Evolutionary conservation across 2,797 vertebrate species (phyloP).

Genomic region (Pogoniulus pusillus): DNA sequence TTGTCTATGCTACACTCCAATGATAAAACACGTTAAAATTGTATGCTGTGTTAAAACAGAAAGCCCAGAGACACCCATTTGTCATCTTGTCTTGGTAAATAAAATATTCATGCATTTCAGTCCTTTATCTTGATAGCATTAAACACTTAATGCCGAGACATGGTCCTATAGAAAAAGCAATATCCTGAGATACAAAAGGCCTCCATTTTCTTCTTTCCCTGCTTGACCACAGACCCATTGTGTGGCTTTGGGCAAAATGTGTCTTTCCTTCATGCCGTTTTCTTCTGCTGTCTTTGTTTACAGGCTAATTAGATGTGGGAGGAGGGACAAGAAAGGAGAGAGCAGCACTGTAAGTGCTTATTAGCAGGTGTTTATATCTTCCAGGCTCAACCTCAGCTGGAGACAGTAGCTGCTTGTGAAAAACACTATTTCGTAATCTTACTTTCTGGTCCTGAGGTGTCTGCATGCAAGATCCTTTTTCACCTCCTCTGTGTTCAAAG

Average conservation of each 20-base stretch:
- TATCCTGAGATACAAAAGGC: not conserved
- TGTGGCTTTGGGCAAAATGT: not conserved
- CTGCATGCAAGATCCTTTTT: not conserved
- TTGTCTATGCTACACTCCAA: not conserved
- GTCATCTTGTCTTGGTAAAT: not conserved
- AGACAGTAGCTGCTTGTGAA: not conserved
- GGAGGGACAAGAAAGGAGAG: not conserved
- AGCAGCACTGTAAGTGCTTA: not conserved
- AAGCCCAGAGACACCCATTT: not conserved
- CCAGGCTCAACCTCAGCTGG: not conserved
- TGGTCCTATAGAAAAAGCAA: not conserved
- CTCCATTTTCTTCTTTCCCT: not conserved
- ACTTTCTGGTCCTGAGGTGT: not conserved
- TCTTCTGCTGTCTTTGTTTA: not conserved
- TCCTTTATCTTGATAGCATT: not conserved
- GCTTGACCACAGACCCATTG: not conserved
- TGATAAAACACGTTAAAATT: not conserved
- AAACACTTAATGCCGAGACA: not conserved
- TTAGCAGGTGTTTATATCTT: not conserved
- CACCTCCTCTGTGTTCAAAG: not conserved
- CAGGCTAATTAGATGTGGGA: fast-evolving
- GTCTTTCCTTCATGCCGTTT: not conserved
- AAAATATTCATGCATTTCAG: not conserved
- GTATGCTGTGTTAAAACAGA: not conserved
- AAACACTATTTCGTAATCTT: not conserved